phyloP scores from a whole-genome alignment of 1,140 invertebrate species.

The Tachypleus tridentatus region DNA sequence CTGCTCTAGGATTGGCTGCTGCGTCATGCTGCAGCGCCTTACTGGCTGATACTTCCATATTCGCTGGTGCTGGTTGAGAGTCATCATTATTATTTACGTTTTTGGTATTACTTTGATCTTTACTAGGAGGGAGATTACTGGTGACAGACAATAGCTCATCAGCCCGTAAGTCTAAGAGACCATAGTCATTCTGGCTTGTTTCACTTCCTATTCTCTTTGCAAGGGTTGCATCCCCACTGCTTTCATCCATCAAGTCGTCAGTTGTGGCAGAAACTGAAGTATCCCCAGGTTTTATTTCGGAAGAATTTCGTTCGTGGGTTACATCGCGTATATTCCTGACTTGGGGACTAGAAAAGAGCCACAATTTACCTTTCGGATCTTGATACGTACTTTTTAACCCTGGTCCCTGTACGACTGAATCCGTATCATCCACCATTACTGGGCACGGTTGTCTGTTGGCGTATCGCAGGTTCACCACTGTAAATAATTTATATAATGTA shows the following conservation, averaged over 20 bases:
- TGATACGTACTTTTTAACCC: slow-evolving; percentile 21
- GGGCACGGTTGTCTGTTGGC: slow-evolving; percentile 20
- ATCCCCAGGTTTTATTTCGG: not conserved
- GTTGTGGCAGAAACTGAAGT: not conserved
- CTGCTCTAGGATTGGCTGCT: not conserved
- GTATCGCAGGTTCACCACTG: slow-evolving; percentile 18
- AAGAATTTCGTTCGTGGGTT: not conserved
- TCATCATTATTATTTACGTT: no score
- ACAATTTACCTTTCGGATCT: slow-evolving; percentile 14
- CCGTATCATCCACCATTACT: slow-evolving; percentile 23
- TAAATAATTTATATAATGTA: no score
- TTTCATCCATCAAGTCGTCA: slow-evolving; percentile 1
- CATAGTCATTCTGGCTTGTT: no score
- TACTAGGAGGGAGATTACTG: no score
- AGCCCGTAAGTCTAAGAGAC: no score
- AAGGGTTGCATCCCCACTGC: slow-evolving; percentile 10
- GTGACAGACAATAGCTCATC: no score
- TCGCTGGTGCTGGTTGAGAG: no score
- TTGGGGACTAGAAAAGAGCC: slow-evolving; percentile 3
- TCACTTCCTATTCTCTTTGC: no score
- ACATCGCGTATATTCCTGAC: slow-evolving; percentile 12
- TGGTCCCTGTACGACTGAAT: slow-evolving; percentile 15
- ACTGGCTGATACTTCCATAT: not conserved
- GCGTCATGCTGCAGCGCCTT: not conserved
- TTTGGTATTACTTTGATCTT: no score